phyloP scores from a whole-genome alignment of 2,888 invertebrate genomes.

The Calameuta pallipes region DNA sequence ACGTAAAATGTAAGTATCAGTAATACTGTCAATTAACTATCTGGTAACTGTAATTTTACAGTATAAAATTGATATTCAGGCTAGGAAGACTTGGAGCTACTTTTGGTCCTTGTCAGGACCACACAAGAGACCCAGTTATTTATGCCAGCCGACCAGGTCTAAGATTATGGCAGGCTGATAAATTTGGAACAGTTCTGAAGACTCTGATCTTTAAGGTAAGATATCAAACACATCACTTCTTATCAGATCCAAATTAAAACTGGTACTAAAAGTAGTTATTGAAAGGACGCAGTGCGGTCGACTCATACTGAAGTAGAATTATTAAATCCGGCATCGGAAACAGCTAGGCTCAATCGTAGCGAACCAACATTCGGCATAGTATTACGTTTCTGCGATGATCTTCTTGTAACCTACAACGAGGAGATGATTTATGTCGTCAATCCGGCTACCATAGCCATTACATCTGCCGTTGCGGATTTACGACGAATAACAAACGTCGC shows the following conservation, averaged over 20 bases:
- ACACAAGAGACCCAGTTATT: constrained; percentile 70
- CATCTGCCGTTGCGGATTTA: constrained; percentile 55
- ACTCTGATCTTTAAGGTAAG: constrained; percentile 85
- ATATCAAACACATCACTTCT: constrained; percentile 3
- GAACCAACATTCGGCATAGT: constrained; percentile 76
- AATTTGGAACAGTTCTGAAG: constrained; percentile 81
- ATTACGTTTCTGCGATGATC: constrained; percentile 76
- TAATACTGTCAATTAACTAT: constrained; percentile 16
- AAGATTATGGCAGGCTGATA: constrained; percentile 85
- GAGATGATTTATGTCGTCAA: constrained; percentile 80
- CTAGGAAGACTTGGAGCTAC: constrained; percentile 75
- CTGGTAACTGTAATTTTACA: not conserved
- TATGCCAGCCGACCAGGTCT: constrained; percentile 86
- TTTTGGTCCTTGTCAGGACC: constrained; percentile 70
- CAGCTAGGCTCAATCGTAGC: constrained; percentile 61
- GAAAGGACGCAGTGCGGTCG: constrained; percentile 55
- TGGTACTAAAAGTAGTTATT: constrained; percentile 16
- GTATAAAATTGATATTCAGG: constrained; percentile 55
- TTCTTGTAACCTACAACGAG: constrained; percentile 81
- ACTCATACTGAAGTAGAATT: constrained; percentile 74
- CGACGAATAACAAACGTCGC: constrained; percentile 67
- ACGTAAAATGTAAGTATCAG: constrained; percentile 76
- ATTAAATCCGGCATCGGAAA: constrained; percentile 74
- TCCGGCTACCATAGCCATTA: constrained; percentile 69
- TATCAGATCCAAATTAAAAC: constrained; percentile 4